phyloP scores from a whole-genome alignment of 2,113 vertebrate genomes.

The Gallinago media region DNA sequence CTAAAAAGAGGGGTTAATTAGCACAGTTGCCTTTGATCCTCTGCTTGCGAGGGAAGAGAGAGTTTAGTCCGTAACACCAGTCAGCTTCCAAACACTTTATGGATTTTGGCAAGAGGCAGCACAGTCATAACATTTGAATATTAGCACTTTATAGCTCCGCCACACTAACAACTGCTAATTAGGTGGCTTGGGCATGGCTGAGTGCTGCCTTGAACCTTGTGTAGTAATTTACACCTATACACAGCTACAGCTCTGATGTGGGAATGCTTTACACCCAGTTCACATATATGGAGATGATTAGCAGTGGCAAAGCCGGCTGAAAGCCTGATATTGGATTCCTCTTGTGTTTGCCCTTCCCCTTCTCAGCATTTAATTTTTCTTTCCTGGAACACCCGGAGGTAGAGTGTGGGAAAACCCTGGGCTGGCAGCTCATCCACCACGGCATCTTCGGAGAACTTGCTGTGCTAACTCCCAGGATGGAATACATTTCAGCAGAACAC shows the following conservation, averaged over 20 bases:
- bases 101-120: constrained; percentile 72
- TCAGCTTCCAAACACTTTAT: constrained; percentile 62
- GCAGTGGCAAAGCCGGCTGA: neutral
- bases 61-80: constrained; percentile 41
- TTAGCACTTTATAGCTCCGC: constrained; percentile 58
- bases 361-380: constrained; percentile 60
- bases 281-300: neutral
- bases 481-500: constrained; percentile 31
- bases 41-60: constrained; percentile 50
- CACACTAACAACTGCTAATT: constrained; percentile 71
- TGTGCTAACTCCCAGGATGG: constrained; percentile 15
- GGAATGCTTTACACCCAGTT: constrained; percentile 28
- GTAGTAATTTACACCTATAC: constrained; percentile 41
- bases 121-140: constrained; percentile 74
- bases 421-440: neutral
- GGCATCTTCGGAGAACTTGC: neutral
- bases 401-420: constrained; percentile 1
- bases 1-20: constrained; percentile 35
- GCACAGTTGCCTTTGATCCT: constrained; percentile 51
- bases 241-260: neutral
- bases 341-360: neutral
- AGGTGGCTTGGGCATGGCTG: constrained; percentile 43
- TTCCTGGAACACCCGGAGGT: constrained; percentile 36
- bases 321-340: constrained; percentile 16
- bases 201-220: neutral